phyloP scores from a whole-genome alignment of 2,888 invertebrate genomes.

The Cheilosia grossa region DNA sequence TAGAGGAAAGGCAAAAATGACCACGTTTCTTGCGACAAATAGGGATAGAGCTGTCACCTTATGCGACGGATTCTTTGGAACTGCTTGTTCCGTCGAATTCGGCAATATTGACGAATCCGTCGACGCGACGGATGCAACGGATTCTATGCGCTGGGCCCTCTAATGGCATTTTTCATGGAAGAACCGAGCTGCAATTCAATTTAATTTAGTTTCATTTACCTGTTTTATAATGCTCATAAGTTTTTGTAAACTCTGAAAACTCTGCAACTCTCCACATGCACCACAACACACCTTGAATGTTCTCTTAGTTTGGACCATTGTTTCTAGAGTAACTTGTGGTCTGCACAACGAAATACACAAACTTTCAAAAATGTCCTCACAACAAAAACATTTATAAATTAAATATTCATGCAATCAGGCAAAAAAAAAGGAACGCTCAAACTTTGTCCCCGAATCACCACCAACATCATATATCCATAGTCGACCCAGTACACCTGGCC shows the following conservation, averaged over 20 bases:
- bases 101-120: too few relatives aligned
- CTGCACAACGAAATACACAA: constrained; percentile 21
- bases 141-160: too few relatives aligned
- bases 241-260: neutral
- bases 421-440: constrained; percentile 10
- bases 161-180: too few relatives aligned
- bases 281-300: neutral
- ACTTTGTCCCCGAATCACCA: constrained; percentile 6
- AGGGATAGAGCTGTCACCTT: too few relatives aligned
- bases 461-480: constrained; percentile 1
- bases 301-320: constrained; percentile 17
- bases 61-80: too few relatives aligned
- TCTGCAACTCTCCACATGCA: neutral
- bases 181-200: too few relatives aligned
- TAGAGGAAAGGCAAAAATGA: too few relatives aligned
- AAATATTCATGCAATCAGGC: constrained; percentile 57
- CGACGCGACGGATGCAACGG: too few relatives aligned
- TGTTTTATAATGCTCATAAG: neutral
- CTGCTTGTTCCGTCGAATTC: too few relatives aligned
- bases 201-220: neutral
- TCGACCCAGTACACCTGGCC: constrained; percentile 22
- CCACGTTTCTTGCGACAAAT: too few relatives aligned
- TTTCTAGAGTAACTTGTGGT: constrained; percentile 16
- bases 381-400: constrained; percentile 47
- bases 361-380: constrained; percentile 33